Conservation (phyloP, 2,797 vertebrate species). For the Anas acuta region DNA sequence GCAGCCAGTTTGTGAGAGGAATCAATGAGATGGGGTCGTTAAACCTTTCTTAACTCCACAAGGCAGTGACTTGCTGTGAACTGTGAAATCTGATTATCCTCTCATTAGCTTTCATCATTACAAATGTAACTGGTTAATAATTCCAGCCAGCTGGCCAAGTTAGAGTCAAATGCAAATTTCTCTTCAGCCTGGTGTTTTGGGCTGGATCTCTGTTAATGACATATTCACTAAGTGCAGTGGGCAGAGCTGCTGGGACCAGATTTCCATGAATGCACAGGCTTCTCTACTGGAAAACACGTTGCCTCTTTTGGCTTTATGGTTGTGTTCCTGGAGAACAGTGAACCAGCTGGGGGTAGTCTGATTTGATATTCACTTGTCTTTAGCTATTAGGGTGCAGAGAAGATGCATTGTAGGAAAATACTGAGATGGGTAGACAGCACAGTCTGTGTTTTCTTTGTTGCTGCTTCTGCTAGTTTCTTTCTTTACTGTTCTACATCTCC, state of each 20-base stretch:
- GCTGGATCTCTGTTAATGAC: not conserved
- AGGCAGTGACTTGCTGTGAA: constrained; percentile 11
- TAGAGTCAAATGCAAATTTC: not conserved
- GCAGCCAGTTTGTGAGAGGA: not conserved
- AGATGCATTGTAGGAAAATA: not conserved
- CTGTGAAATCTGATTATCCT: constrained; percentile 2
- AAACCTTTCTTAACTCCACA: not conserved
- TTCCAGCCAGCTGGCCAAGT: not conserved
- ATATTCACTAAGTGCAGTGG: not conserved
- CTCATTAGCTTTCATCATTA: constrained; percentile 22
- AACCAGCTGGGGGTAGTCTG: not conserved
- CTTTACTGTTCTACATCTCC: not conserved
- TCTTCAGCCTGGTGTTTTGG: not conserved
- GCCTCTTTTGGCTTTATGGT: not conserved
- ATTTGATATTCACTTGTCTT: not conserved
- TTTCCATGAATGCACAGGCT: not conserved
- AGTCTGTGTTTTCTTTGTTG: not conserved
- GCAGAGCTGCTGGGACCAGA: not conserved
- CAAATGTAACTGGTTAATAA: not conserved
- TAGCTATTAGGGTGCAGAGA: not conserved
- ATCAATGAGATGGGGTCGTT: not conserved
- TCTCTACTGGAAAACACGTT: not conserved
- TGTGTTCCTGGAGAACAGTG: constrained; percentile 3
- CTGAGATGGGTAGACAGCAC: not conserved
- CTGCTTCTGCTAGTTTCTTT: not conserved